These are phyloP conservation scores for Mionectes macconnelli DNA, from an alignment of 2,113 vertebrate genomes.

Conservation along the genomic window DNA sequence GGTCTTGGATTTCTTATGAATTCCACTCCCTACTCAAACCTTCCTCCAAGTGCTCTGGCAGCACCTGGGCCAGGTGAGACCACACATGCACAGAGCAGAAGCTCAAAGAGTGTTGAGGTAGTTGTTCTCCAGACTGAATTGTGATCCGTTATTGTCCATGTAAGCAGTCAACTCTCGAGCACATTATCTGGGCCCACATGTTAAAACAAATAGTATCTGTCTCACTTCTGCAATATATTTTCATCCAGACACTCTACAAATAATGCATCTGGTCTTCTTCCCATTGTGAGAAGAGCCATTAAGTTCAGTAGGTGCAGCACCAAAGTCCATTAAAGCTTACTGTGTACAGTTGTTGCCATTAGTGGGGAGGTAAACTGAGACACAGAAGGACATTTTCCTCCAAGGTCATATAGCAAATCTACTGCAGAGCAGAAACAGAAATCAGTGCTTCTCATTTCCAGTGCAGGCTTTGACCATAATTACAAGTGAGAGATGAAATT, in stretches of 20 bases:
- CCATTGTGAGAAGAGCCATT: not conserved
- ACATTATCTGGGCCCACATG: not conserved
- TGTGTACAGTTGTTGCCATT: not conserved
- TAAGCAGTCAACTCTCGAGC: not conserved
- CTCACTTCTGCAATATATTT: not conserved
- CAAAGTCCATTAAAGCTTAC: not conserved
- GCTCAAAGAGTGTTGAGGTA: rapidly evolving
- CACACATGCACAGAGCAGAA: not conserved
- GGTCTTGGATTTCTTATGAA: not conserved
- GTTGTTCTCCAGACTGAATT: not conserved
- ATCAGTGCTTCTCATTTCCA: constrained; percentile 47
- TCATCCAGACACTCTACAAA: not conserved
- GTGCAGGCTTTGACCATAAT: constrained; percentile 50
- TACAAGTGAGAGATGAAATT: constrained; percentile 54
- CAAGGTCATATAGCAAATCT: constrained; percentile 23
- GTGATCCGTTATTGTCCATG: not conserved
- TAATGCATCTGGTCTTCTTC: not conserved
- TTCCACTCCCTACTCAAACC: not conserved
- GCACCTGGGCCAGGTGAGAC: not conserved
- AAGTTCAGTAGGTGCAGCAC: not conserved
- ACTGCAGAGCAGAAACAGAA: constrained; percentile 12
- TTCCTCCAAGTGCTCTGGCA: not conserved
- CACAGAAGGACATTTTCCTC: not conserved
- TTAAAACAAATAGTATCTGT: not conserved
- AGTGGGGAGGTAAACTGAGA: constrained; percentile 13